Evolutionary conservation across 2,113 vertebrate species (phyloP).

Genomic region (cat (Felis catus)): DNA sequence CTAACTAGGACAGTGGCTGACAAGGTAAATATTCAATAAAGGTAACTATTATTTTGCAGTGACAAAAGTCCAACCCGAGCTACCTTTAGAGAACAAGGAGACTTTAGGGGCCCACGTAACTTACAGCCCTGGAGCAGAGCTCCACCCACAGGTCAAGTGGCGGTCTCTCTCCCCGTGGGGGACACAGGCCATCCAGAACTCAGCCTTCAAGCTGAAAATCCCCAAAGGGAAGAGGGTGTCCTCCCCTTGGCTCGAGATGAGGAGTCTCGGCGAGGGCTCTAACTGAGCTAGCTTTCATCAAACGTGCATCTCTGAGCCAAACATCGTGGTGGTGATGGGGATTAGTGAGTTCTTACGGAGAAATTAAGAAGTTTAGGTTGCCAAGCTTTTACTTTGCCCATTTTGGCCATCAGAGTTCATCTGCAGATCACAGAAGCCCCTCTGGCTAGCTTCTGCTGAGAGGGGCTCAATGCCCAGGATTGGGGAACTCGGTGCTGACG

Average conservation of each 20-base stretch:
- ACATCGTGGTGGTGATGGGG: background rate
- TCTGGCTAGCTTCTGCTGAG: background rate
- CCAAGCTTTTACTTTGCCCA: background rate
- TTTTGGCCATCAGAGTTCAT: background rate
- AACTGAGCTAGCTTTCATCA: background rate
- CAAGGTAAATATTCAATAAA: background rate
- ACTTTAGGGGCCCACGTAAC: background rate
- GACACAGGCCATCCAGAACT: background rate
- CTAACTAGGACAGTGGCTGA: background rate
- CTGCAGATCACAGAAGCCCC: background rate
- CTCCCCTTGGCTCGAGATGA: background rate
- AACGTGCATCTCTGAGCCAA: background rate
- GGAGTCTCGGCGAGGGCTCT: background rate
- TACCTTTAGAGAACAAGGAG: background rate
- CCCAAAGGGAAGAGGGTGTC: background rate
- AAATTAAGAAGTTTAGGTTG: background rate
- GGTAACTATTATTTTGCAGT: constrained; percentile 57
- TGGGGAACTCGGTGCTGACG: background rate
- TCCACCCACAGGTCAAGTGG: too few relatives aligned
- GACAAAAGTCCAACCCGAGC: background rate
- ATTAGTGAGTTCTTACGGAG: background rate
- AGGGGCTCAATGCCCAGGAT: too few relatives aligned
- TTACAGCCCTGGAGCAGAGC: background rate
- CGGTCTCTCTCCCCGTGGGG: accelerated
- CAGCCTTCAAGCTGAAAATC: background rate